These are phyloP conservation scores for Lepus timidus DNA, from an alignment of 2,113 vertebrate genomes.

Conservation along the genomic window DNA sequence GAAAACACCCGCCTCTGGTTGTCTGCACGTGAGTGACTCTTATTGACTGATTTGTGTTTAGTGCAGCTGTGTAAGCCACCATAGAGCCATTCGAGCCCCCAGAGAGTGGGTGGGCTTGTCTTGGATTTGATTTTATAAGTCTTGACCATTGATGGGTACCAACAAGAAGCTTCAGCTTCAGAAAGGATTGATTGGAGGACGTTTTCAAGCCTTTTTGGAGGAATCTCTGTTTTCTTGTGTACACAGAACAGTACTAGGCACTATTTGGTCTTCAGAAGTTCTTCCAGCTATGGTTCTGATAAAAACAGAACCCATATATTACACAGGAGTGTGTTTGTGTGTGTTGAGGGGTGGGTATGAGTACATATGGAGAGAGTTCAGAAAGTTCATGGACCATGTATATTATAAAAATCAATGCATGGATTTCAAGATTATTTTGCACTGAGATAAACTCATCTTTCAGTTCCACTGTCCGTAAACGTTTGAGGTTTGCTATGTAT, in stretches of 20 bases:
- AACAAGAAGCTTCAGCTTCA: conserved; percentile 38
- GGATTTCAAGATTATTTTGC: no score
- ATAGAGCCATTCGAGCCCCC: not conserved
- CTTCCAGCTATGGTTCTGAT: not conserved
- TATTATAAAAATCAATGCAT: no score
- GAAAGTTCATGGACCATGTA: no score
- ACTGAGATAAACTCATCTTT: no score
- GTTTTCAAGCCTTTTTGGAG: conserved; percentile 1
- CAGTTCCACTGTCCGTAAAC: no score
- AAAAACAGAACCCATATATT: not conserved
- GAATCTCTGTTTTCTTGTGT: not conserved
- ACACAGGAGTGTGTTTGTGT: not conserved
- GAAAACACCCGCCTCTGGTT: not conserved
- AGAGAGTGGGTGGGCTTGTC: not conserved
- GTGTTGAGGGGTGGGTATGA: not conserved
- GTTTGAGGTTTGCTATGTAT: no score
- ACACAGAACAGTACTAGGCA: not conserved
- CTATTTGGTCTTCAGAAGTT: not conserved
- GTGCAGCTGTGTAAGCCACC: not conserved
- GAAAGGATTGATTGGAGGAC: not conserved
- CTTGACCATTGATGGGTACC: not conserved
- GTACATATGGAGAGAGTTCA: no score
- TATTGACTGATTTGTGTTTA: not conserved
- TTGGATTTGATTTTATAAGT: conserved; percentile 48
- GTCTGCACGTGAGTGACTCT: not conserved